These are phyloP conservation scores for Drosophila subsilvestris DNA, from an alignment of 2,888 invertebrate species.

Conservation along the genomic window DNA sequence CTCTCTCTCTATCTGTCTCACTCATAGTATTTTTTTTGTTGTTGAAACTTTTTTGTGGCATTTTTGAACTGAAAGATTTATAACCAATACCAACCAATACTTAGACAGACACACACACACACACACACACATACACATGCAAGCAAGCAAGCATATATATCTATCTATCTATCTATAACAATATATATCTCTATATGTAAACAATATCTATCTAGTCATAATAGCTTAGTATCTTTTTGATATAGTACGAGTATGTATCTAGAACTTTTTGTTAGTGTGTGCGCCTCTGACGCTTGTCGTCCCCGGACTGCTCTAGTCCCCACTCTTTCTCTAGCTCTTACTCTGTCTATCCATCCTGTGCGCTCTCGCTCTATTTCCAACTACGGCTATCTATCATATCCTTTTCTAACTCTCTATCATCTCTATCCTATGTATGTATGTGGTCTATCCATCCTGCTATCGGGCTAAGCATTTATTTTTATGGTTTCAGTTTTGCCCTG, in stretches of 20 bases:
- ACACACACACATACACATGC: slow-evolving; percentile 46
- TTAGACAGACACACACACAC: slow-evolving; percentile 31
- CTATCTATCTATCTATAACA: neutral
- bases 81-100: neutral
- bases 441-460: neutral
- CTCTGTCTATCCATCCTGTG: neutral
- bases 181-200: neutral
- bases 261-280: slow-evolving; percentile 1
- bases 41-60: slow-evolving; percentile 7
- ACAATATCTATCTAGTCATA: neutral
- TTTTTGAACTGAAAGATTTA: slow-evolving; percentile 6
- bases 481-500: slow-evolving; percentile 11
- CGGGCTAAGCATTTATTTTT: neutral
- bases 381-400: neutral
- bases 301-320: neutral
- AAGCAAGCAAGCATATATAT: slow-evolving; percentile 48
- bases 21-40: slow-evolving; percentile 16
- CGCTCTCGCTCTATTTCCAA: slow-evolving; percentile 1
- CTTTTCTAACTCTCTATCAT: neutral
- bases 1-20: slow-evolving; percentile 29
- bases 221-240: neutral
- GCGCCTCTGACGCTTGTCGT: neutral
- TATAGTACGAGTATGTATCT: neutral
- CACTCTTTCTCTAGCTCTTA: slow-evolving; percentile 4
- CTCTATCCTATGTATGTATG: neutral